Base-by-base conservation (phyloP, 2,888 invertebrate species). In the Ephialtes manifestator region DNA sequence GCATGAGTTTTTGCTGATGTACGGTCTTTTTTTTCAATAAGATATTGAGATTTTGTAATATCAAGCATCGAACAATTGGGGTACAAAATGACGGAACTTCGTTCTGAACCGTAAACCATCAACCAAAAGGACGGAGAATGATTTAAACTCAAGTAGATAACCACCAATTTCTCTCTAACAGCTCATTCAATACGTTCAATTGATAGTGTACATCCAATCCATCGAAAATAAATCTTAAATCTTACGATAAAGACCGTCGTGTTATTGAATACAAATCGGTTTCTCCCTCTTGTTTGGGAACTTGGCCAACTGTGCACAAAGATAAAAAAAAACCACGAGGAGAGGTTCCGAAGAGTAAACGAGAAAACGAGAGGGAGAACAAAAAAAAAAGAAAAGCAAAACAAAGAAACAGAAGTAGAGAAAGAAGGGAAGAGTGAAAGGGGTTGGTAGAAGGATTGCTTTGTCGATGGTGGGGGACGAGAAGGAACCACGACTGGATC, bases 261-360 rank as follows among this genome's bases (percentile, higher is more conserved):
- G 67, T 72, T 68, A 84, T 84, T 63, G 84, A 77, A 84, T 68
- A 77, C 67, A 81, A 77, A 84, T 84, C 67, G 74, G 24, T 72
- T 7, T 18, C 35, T 13, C 20, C 48, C 18, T 63, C 31, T 20
- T 60, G 67, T 68, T 81, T 63, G 81, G 84, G 84, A 84, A 81
- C 81, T 81, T 46, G 60, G 81, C 84, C 81, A 84, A 84, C 77
- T 77, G 77, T 78, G 81, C 60, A 83, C 20, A 65, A 81, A 78
- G 72, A 78, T 65, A 78, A 82, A 80, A 85, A 85, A 31, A 10
- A 39, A 79, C 58, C 20, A 39, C 35, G 65, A 20, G 11, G 13
- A 13, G 31, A 53, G 28, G 51, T 60, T 53, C 39, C 51, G 46
- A 53, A 39, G 68, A 65, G 65, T 63, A 63, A 76, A 83, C 76